phyloP scores from a whole-genome alignment of 1,140 invertebrate genomes.

The Araneus ventricosus region DNA sequence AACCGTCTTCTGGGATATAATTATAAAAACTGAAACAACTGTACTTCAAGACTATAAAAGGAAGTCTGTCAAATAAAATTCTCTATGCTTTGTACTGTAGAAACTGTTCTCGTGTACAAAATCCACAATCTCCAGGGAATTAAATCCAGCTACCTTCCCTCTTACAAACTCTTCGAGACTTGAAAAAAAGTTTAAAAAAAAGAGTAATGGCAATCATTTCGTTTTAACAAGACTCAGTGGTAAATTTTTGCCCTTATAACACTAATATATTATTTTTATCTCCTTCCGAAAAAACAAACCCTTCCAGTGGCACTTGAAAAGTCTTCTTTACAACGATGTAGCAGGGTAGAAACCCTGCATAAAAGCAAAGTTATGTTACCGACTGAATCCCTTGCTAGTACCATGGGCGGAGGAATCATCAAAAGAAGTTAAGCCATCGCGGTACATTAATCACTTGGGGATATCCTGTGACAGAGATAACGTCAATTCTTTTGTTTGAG shows the following conservation, averaged over 20 bases:
- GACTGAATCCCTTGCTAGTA: constrained; percentile 52
- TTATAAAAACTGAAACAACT: constrained; percentile 11
- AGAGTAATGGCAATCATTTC: constrained; percentile 12
- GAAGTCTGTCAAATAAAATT: not conserved
- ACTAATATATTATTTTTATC: constrained; percentile 33
- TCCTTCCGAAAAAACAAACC: constrained; percentile 8
- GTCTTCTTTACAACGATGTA: constrained; percentile 34
- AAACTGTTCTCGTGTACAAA: not conserved
- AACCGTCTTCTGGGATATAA: not conserved
- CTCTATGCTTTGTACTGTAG: not conserved
- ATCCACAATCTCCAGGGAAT: not conserved
- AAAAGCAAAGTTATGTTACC: constrained; percentile 70
- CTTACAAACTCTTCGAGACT: not conserved
- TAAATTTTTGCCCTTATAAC: constrained; percentile 15
- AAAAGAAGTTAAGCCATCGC: constrained; percentile 67
- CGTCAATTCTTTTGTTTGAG: constrained; percentile 69
- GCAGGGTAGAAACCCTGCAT: constrained; percentile 36
- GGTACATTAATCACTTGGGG: constrained; percentile 67
- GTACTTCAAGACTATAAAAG: not conserved
- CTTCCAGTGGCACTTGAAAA: constrained; percentile 27
- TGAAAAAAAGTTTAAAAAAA: not conserved
- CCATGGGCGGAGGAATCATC: constrained; percentile 46
- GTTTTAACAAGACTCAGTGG: constrained; percentile 22
- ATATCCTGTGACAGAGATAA: constrained; percentile 67
- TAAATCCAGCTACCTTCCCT: not conserved